Evolutionary conservation across 2,797 vertebrate genomes (phyloP).

Genomic region (Poeciliopsis gracilis): DNA sequence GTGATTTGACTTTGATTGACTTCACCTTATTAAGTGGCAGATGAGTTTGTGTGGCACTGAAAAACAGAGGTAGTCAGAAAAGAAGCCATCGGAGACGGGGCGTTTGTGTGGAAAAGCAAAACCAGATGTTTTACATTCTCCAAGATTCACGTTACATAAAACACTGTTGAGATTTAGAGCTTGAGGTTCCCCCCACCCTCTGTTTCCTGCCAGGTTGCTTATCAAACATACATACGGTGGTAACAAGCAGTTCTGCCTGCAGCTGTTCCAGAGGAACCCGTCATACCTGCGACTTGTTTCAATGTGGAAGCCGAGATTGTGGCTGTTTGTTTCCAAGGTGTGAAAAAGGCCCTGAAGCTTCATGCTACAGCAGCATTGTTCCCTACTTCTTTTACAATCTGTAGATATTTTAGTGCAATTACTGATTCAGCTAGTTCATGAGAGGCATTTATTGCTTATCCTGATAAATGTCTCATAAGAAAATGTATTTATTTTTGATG

Average conservation of each 20-base stretch:
- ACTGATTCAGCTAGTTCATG: neutral
- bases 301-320: slow-evolving; percentile 1
- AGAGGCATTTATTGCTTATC: too few species aligned
- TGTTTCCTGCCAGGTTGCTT: slow-evolving; percentile 25
- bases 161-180: slow-evolving; percentile 17
- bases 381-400: neutral
- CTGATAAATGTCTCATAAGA: too few species aligned
- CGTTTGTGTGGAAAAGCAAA: neutral
- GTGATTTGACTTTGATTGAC: neutral
- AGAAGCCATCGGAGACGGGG: neutral
- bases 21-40: neutral
- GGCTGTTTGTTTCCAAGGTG: slow-evolving; percentile 4
- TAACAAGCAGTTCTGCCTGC: slow-evolving; percentile 25
- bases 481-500: too few species aligned
- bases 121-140: slow-evolving; percentile 26
- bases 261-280: slow-evolving; percentile 17
- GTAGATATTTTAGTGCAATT: neutral
- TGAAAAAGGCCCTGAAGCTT: neutral
- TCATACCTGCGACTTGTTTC: slow-evolving; percentile 6
- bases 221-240: slow-evolving; percentile 35
- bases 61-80: neutral
- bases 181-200: neutral
- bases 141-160: slow-evolving; percentile 1
- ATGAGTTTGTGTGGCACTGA: neutral
- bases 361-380: neutral